Evolutionary conservation across 2,888 invertebrate species (phyloP).

Genomic region (Plebejus argus): DNA sequence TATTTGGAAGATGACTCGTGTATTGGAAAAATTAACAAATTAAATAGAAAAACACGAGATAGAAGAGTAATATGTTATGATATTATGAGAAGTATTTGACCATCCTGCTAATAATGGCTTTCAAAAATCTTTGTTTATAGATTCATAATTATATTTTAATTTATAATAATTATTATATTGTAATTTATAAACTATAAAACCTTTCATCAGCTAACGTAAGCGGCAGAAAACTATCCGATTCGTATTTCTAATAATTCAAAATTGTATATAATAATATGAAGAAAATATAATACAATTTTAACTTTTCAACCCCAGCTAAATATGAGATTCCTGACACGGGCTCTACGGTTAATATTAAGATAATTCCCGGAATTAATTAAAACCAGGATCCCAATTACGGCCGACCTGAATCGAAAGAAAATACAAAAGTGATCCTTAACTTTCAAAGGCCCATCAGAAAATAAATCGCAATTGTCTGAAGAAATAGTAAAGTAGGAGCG

Average conservation of each 20-base stretch:
- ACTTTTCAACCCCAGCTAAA: not conserved
- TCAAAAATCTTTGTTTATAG: too few relatives aligned
- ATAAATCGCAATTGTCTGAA: conserved; percentile 56
- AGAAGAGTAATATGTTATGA: too few relatives aligned
- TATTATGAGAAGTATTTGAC: too few relatives aligned
- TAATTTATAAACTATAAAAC: not conserved
- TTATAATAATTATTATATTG: too few relatives aligned
- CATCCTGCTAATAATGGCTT: too few relatives aligned
- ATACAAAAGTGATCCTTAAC: conserved; percentile 27
- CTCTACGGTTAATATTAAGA: conserved; percentile 18
- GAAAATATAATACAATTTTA: not conserved
- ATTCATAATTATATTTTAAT: too few relatives aligned
- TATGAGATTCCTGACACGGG: not conserved
- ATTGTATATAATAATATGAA: too few relatives aligned
- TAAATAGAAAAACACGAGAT: too few relatives aligned
- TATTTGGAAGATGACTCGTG: conserved; percentile 43
- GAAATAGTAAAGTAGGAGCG: conserved; percentile 67
- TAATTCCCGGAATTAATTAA: conserved; percentile 25
- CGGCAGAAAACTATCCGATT: not conserved
- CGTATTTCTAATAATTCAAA: too few relatives aligned
- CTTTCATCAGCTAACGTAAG: not conserved
- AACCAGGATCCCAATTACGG: conserved; percentile 16
- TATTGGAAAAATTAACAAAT: conserved; percentile 36
- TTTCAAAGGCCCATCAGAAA: conserved; percentile 39
- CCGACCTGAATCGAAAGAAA: conserved; percentile 30